Base-by-base conservation (phyloP, 2,113 vertebrate genomes). In the Trochalopteron elliotii region DNA sequence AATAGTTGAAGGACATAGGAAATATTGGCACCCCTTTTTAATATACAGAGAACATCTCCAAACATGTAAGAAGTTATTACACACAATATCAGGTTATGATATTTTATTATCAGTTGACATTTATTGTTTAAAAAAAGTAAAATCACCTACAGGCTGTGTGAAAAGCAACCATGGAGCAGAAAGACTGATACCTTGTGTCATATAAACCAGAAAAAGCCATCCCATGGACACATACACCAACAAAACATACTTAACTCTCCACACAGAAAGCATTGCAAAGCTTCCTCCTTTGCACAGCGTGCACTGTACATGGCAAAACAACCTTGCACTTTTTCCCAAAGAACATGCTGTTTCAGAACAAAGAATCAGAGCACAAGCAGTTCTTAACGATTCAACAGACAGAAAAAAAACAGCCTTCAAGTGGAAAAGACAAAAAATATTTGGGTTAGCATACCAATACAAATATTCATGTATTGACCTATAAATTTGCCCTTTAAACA, bases 401-500 rank as follows among this genome's bases (percentile, higher is more conserved):
- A 86, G 28, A 4, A 44, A 67, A 67, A 87, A 95, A 85, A 15
- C 42, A 87, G 17, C 37, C 25, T 82, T 75, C 24, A 72, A 37
- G 42, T 25, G 22, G 23, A 91, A 92, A 88, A 87, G 59, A 87
- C 57, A 39, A 83, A 95, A 96, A 65, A 89, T 50, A 31, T 61
- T 89, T 8, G 55, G 45, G 78, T 94, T 91, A 95, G 20, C 37
- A 53, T 68, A 94, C 77, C 24, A 75, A 69, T 65, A 74, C 18
- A 19, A 68, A 59, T 57, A 24, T 61, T 91, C 24, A 33, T 64
- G 6, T 82, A 81, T 78, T 85, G 89, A 83, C 64, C 59, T 91
- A 67, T 50, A 94, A n/a, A 91, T 91, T 59, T 68, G 35, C 40
- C 85, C 95, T 10, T 85, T 83, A 83, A 92, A 85, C 10, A 90